These are phyloP conservation scores for Antigone vipio DNA, from an alignment of 2,113 vertebrate species.

Conservation along the genomic window DNA sequence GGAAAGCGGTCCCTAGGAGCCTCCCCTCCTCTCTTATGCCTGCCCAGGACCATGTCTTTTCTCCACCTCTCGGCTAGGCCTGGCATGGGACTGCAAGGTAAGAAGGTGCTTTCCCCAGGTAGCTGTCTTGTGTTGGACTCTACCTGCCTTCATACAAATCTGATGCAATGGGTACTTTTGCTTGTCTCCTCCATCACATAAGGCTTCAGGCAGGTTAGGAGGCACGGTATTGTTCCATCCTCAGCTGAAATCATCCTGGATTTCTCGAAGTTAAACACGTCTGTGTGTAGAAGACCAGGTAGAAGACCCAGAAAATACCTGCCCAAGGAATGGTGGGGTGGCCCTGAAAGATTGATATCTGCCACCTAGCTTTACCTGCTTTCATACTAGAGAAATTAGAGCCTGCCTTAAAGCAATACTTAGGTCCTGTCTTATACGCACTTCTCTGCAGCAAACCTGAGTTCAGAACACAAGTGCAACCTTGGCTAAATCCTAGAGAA, in stretches of 20 bases:
- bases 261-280: background rate
- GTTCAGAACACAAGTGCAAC: background rate
- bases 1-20: background rate
- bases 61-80: background rate
- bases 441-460: background rate
- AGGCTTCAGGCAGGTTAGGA: background rate
- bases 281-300: background rate
- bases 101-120: background rate
- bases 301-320: background rate
- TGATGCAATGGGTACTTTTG: background rate
- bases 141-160: background rate
- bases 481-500: background rate
- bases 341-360: background rate
- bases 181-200: background rate
- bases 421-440: background rate
- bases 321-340: background rate
- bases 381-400: background rate
- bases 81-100: background rate
- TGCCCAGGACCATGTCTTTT: background rate
- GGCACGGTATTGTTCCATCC: background rate
- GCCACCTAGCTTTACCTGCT: background rate
- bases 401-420: background rate
- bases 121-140: background rate
- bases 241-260: background rate
- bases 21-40: background rate